Conservation (phyloP, 2,113 vertebrate genomes). For the Aix galericulata region DNA sequence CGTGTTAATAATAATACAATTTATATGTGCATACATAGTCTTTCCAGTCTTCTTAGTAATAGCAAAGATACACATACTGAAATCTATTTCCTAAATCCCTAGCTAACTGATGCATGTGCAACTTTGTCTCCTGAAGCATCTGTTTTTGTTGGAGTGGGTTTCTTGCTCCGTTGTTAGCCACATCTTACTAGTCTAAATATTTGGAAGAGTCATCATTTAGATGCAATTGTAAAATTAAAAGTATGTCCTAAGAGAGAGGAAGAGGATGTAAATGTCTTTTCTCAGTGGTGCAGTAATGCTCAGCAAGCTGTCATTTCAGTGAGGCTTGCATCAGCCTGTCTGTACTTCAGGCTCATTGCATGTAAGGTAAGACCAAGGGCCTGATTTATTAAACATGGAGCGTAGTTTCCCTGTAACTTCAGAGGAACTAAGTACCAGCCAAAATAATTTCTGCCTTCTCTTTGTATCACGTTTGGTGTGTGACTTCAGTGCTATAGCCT, state of each 20-base stretch:
- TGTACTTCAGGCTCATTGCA: constrained; percentile 42
- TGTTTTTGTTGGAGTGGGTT: not conserved
- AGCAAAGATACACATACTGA: not conserved
- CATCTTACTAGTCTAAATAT: not conserved
- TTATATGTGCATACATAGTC: not conserved
- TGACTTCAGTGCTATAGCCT: not conserved
- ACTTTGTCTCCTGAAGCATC: not conserved
- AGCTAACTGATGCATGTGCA: not conserved
- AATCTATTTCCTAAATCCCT: not conserved
- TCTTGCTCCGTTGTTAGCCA: not conserved
- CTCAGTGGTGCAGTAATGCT: not conserved
- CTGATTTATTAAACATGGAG: not conserved
- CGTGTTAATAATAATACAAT: not conserved
- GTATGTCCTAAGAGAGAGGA: not conserved
- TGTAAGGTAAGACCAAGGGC: not conserved
- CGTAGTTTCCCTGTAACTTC: not conserved
- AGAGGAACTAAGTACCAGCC: not conserved
- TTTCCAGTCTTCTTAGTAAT: not conserved
- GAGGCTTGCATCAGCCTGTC: constrained; percentile 17
- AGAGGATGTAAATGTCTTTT: not conserved
- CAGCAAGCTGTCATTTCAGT: constrained; percentile 50
- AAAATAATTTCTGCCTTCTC: not conserved
- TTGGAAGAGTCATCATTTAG: not conserved
- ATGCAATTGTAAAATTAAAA: not conserved
- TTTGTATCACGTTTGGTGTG: not conserved